phyloP scores from a whole-genome alignment of 1,140 invertebrate genomes.

The Diplogasteroides magnus region DNA sequence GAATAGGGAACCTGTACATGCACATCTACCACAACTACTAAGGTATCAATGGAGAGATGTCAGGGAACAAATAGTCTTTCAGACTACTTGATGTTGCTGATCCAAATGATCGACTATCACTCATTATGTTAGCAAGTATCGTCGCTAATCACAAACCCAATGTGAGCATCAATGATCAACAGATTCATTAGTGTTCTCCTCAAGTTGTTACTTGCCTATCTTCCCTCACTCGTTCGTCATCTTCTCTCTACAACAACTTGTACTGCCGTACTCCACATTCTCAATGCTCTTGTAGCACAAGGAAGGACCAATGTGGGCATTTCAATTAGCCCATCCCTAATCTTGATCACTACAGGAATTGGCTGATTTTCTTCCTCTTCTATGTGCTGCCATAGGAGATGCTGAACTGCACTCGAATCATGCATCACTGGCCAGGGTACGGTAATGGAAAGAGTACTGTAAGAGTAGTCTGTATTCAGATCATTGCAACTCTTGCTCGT shows the following conservation, averaged over 20 bases:
- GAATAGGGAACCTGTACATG: conserved; percentile 74
- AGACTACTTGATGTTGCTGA: conserved; percentile 22
- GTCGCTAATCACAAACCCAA: conserved; percentile 74
- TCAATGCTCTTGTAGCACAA: conserved; percentile 68
- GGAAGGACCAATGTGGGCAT: conserved; percentile 6
- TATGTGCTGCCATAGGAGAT: neutral
- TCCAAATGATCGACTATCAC: conserved; percentile 70
- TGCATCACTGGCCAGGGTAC: neutral
- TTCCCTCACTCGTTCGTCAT: conserved; percentile 73
- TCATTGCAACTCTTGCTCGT: neutral
- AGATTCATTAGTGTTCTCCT: conserved; percentile 22
- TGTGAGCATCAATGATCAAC: conserved; percentile 58
- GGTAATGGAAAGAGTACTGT: neutral
- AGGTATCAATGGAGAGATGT: conserved; percentile 58
- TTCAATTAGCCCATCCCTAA: neutral
- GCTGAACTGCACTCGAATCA: neutral
- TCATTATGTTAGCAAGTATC: conserved; percentile 73
- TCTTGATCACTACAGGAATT: neutral
- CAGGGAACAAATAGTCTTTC: neutral
- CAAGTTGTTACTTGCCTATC: conserved; percentile 69
- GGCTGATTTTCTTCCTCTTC: neutral
- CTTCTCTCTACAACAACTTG: conserved; percentile 63
- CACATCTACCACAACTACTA: conserved; percentile 74
- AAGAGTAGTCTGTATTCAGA: neutral
- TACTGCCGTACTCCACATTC: conserved; percentile 69